These are phyloP conservation scores for Autographa gamma DNA, from an alignment of 2,888 invertebrate genomes.

Conservation along the genomic window DNA sequence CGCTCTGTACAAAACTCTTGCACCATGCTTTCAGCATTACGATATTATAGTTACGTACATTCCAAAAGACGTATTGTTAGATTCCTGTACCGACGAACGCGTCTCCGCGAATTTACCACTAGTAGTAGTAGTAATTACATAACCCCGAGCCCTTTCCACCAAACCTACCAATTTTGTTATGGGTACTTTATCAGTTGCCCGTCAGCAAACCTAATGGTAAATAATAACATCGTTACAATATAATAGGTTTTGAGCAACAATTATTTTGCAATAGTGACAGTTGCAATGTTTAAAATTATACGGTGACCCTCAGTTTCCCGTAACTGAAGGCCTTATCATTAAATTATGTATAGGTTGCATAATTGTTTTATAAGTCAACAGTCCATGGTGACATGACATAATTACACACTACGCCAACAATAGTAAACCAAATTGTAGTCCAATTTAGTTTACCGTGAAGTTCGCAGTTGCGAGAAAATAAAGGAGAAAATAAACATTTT, in stretches of 20 bases:
- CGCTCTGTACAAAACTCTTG: neutral
- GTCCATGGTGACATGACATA: conserved; percentile 7
- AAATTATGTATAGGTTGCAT: conserved; percentile 19
- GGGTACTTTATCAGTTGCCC: neutral
- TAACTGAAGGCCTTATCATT: conserved; percentile 2
- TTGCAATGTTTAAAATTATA: conserved; percentile 30
- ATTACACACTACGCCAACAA: neutral
- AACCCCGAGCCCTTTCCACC: no score
- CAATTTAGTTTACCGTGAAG: no score
- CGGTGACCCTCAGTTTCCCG: conserved; percentile 6
- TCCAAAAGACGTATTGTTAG: no score
- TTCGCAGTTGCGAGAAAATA: no score
- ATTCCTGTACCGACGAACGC: no score
- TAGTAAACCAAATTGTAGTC: no score
- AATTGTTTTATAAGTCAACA: conserved; percentile 19
- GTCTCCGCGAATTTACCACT: no score
- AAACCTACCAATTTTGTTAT: neutral
- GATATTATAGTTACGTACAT: neutral
- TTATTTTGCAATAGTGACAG: conserved; percentile 26
- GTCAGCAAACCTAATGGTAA: conserved; percentile 13
- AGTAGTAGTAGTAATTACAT: no score
- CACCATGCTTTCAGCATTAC: conserved; percentile 11
- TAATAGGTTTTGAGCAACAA: conserved; percentile 11
- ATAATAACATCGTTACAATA: neutral
- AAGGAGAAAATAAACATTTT: no score